phyloP scores from a whole-genome alignment of 2,113 vertebrate species.

The Trochalopteron elliotii region DNA sequence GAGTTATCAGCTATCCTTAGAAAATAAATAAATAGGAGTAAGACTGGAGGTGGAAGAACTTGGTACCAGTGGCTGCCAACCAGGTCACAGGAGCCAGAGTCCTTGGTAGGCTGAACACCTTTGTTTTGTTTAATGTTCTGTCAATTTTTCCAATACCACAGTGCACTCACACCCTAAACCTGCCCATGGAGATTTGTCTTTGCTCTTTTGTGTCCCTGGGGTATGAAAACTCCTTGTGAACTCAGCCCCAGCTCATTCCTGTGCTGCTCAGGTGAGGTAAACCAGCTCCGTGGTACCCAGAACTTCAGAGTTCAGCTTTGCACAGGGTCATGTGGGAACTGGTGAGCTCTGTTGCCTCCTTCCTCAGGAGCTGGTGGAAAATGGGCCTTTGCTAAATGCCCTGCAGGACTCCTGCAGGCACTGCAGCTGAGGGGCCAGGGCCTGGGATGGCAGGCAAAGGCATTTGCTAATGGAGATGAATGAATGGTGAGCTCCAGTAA shows the following conservation, averaged over 20 bases:
- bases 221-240: neutral
- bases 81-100: neutral
- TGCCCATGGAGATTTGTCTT: neutral
- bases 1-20: neutral
- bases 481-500: neutral
- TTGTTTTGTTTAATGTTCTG: neutral
- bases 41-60: neutral
- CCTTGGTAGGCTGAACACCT: neutral
- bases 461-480: neutral
- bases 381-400: neutral
- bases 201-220: neutral
- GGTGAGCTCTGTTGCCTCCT: neutral
- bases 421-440: neutral
- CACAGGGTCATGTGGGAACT: neutral
- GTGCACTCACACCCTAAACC: neutral
- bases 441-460: neutral
- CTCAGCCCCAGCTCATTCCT: neutral
- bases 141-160: neutral
- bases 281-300: fast-evolving
- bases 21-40: neutral
- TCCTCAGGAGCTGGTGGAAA: neutral
- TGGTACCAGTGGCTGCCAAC: neutral
- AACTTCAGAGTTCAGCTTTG: neutral
- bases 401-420: neutral
- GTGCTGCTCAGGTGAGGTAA: neutral